Conservation (phyloP, 1,140 invertebrate species). For the Drosophila lowei region DNA sequence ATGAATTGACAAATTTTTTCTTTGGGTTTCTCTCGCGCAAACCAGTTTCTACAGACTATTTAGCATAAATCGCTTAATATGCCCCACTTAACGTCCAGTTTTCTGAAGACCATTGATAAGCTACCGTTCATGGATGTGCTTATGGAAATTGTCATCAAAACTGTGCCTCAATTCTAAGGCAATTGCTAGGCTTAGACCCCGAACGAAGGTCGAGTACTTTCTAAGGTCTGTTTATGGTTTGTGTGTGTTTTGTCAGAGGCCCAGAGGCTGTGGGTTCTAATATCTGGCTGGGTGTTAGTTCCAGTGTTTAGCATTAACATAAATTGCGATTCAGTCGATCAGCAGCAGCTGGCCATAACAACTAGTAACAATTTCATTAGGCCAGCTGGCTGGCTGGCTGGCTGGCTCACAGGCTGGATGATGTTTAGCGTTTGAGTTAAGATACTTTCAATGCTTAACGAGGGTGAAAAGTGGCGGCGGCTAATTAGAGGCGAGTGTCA, state of each 20-base stretch:
- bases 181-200: slow-evolving; percentile 9
- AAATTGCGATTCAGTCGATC: slow-evolving; percentile 70
- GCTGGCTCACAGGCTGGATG: slow-evolving; percentile 3
- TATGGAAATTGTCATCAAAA: slow-evolving; percentile 54
- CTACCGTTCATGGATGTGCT: slow-evolving; percentile 38
- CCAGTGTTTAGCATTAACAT: slow-evolving; percentile 58
- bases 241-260: too few relatives aligned
- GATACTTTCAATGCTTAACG: slow-evolving; percentile 52
- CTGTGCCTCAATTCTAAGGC: slow-evolving; percentile 27
- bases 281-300: slow-evolving; percentile 13
- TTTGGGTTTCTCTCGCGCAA: slow-evolving; percentile 23
- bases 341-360: slow-evolving; percentile 71
- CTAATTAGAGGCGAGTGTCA: slow-evolving; percentile 54
- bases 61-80: slow-evolving; percentile 53
- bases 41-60: slow-evolving; percentile 52
- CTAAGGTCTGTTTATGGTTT: slow-evolving; percentile 44
- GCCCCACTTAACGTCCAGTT: slow-evolving; percentile 55
- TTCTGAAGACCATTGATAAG: slow-evolving; percentile 34
- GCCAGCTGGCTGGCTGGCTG: slow-evolving; percentile 28
- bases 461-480: slow-evolving; percentile 54
- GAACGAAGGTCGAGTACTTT: slow-evolving; percentile 67
- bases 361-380: slow-evolving; percentile 71
- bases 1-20: slow-evolving; percentile 35
- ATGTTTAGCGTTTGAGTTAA: slow-evolving; percentile 21
- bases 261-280: slow-evolving; percentile 24